A percentile compares a stretch with the other conserved stretches of the same genome.
Conservation (phyloP, 1,140 invertebrate species). For the Triops cancriformis region DNA sequence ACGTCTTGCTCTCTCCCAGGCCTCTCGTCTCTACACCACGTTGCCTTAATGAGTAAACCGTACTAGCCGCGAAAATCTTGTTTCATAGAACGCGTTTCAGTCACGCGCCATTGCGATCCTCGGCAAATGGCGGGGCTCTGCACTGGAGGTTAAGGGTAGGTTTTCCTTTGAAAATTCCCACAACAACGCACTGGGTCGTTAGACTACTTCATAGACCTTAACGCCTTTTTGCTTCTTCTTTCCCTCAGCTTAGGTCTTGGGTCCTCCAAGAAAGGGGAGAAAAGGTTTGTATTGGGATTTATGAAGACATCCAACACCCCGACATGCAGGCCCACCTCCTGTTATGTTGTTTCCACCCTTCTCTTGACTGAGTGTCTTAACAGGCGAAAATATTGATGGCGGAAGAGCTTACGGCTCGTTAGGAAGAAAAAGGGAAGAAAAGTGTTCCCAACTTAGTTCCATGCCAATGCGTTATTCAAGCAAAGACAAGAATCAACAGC, state of each 20-base stretch:
- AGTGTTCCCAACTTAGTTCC: not conserved
- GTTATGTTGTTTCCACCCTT: constrained; percentile 10
- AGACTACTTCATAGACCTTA: constrained; percentile 1
- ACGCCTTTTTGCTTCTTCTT: not conserved
- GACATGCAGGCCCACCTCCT: constrained; percentile 8
- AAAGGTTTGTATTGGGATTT: not conserved
- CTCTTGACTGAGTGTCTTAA: constrained; percentile 1
- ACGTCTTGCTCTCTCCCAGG: not conserved
- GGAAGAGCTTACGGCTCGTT: not conserved
- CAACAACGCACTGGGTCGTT: not conserved
- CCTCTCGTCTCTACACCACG: not conserved
- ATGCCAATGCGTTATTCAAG: not conserved
- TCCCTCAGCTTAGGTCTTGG: not conserved
- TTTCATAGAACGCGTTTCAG: not conserved
- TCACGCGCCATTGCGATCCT: not conserved
- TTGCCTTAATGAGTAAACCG: not conserved
- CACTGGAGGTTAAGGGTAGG: not conserved
- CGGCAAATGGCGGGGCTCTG: not conserved
- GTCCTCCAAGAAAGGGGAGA: not conserved
- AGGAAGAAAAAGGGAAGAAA: not conserved
- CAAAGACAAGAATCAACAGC: not conserved
- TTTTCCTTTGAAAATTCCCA: not conserved
- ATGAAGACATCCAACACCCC: constrained; percentile 6
- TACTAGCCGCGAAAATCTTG: not conserved
- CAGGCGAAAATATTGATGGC: not conserved